Evolutionary conservation across 2,888 invertebrate species (phyloP).

Genomic region (Nemotelus nigrinus): DNA sequence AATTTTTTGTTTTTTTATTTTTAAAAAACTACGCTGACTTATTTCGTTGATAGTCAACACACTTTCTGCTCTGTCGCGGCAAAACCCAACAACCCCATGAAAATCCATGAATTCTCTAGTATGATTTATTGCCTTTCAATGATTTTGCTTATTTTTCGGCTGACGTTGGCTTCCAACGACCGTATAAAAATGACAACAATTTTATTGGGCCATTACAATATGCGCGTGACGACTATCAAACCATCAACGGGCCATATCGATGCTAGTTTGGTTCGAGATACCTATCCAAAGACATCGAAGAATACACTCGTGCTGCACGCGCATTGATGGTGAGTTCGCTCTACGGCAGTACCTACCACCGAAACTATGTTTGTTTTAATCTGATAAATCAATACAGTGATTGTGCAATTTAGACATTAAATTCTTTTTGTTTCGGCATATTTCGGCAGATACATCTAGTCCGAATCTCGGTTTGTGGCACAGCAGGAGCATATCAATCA

Average conservation of each 20-base stretch:
- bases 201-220: conserved; percentile 44
- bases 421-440: conserved; percentile 19
- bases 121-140: conserved; percentile 43
- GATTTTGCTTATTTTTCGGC: conserved; percentile 40
- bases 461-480: not conserved
- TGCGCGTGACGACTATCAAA: not conserved
- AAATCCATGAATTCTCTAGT: not conserved
- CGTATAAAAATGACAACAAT: conserved; percentile 33
- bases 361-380: conserved; percentile 42
- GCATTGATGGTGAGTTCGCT: not conserved
- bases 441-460: not conserved
- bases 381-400: conserved; percentile 42
- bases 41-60: too few species aligned
- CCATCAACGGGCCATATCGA: conserved; percentile 29
- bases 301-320: conserved; percentile 4
- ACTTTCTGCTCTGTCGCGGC: too few species aligned
- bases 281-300: conserved; percentile 3
- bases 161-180: conserved; percentile 22
- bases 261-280: not conserved
- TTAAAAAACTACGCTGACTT: too few species aligned
- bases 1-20: too few species aligned
- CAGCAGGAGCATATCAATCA: conserved; percentile 35
- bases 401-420: conserved; percentile 34
- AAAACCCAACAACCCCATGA: too few species aligned
- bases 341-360: conserved; percentile 12